These are phyloP conservation scores for Microcebus griseorufus DNA, from an alignment of 2,113 vertebrate genomes.

Conservation along the genomic window DNA sequence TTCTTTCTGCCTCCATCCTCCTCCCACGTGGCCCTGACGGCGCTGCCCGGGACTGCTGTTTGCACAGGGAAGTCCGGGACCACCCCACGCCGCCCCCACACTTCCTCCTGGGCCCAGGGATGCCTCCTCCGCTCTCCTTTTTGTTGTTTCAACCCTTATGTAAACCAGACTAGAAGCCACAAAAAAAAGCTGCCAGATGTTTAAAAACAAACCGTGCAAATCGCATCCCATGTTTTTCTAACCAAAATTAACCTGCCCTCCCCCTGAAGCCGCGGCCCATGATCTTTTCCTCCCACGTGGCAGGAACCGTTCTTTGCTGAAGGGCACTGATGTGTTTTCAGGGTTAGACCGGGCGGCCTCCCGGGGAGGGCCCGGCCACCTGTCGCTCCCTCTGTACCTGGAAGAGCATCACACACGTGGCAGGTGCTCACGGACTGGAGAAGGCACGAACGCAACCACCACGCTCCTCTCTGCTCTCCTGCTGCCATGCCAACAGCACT, in stretches of 20 bases:
- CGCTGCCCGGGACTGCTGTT: not conserved
- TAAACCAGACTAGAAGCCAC: not conserved
- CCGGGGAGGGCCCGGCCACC: accelerated
- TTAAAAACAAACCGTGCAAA: not conserved
- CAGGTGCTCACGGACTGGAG: accelerated
- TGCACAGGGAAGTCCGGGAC: not conserved
- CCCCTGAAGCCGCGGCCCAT: not conserved
- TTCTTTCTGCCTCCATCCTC: not conserved
- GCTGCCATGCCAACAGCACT: accelerated
- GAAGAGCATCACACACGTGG: accelerated
- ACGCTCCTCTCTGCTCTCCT: not conserved
- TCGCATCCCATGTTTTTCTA: not conserved
- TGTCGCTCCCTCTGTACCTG: accelerated
- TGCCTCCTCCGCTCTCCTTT: accelerated
- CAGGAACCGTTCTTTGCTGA: not conserved
- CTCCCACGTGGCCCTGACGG: not conserved
- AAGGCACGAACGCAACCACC: accelerated
- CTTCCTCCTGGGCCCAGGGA: not conserved
- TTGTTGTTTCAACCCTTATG: not conserved
- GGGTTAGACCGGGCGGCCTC: not conserved
- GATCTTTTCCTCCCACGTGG: not conserved
- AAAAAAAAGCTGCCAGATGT: not conserved
- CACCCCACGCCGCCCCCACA: accelerated
- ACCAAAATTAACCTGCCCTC: not conserved
- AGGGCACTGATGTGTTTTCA: not conserved